These are phyloP conservation scores for Antennarius striatus DNA, from an alignment of 2,113 vertebrate genomes.

Conservation along the genomic window DNA sequence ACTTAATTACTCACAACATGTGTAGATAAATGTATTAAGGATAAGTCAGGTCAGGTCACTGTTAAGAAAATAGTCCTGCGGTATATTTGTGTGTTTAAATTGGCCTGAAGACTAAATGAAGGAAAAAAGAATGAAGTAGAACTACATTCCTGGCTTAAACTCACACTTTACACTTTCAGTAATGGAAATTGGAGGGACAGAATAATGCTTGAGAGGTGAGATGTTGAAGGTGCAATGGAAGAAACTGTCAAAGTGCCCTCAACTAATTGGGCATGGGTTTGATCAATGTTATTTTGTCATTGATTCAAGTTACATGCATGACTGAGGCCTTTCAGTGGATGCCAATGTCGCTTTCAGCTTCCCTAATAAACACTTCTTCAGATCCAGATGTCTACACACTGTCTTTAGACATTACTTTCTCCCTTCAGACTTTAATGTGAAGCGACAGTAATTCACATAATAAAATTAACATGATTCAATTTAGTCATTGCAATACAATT, in stretches of 20 bases:
- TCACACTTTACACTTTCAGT: slow-evolving; percentile 35
- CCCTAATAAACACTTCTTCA: slow-evolving; percentile 40
- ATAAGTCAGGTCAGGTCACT: background rate
- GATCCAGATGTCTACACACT: slow-evolving; percentile 52
- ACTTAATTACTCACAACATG: slow-evolving; percentile 24
- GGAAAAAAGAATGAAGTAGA: slow-evolving; percentile 1
- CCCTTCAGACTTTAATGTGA: slow-evolving; percentile 8
- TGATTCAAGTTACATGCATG: slow-evolving; percentile 14
- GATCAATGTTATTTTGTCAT: slow-evolving; percentile 39
- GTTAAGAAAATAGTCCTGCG: too few relatives aligned
- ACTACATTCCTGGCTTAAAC: slow-evolving; percentile 22
- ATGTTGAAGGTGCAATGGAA: slow-evolving; percentile 15
- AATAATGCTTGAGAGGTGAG: slow-evolving; percentile 27
- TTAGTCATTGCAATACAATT: slow-evolving; percentile 27
- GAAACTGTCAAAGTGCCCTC: slow-evolving; percentile 34
- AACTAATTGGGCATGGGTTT: slow-evolving; percentile 52
- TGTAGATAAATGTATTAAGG: slow-evolving; percentile 33
- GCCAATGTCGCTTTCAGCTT: slow-evolving; percentile 46
- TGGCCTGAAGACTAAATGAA: too few relatives aligned
- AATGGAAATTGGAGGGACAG: slow-evolving; percentile 38
- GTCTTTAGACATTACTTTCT: slow-evolving; percentile 11
- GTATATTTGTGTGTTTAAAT: too few relatives aligned
- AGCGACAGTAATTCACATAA: slow-evolving; percentile 30
- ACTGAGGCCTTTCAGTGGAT: background rate
- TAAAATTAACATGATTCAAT: slow-evolving; percentile 31